Base-by-base conservation (phyloP, 1,140 invertebrate genomes). In the Drosophila nikananu region DNA sequence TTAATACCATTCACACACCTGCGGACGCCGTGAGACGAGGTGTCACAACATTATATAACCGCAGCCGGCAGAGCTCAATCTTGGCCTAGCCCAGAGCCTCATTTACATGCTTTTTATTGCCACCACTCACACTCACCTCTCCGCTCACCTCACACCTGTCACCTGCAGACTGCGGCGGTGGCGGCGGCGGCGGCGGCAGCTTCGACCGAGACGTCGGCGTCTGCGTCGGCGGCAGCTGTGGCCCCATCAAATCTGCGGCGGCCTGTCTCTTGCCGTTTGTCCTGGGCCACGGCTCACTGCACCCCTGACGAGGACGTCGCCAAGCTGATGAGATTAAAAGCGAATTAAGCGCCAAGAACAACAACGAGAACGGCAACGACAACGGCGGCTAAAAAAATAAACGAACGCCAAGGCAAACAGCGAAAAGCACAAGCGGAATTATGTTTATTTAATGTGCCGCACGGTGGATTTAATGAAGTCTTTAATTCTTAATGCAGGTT, bases 41-140 rank as follows among this genome's bases (percentile, higher is more conserved):
- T 67, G 71, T 65, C 78, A 80, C 46, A 84, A 58, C 63, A 67
- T 80, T 74, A 80, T 70, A 39, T 75, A 80, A 81, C 81, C 81
- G 49, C 81, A 84, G 62, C 30, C n/a, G 49, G 12, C 51, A 70
- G 49, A 55, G 39, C 41, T n/a, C 35, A 57, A 42, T 68, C 74
- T 71, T 78, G 62, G 67, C 61, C 77, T 67, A 64, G 52, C 61
- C 60, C n/a, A 41, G 77, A 60, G 68, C 54, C 79, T 65, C 83
- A 86, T 87, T 87, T 83, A 71, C 83, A 86, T 80, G 80, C 61
- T 75, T 80, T 83, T 87, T 82, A 87, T 74, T 87, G 83, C 48
- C 68, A 62, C 41, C 54, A 68, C 61, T 74, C 46, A 15, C 41
- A 35, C 58, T 63, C 49, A 35, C 32, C 32, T 32, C 5, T 10